phyloP scores from a whole-genome alignment of 2,113 vertebrate genomes.

The Columba livia region DNA sequence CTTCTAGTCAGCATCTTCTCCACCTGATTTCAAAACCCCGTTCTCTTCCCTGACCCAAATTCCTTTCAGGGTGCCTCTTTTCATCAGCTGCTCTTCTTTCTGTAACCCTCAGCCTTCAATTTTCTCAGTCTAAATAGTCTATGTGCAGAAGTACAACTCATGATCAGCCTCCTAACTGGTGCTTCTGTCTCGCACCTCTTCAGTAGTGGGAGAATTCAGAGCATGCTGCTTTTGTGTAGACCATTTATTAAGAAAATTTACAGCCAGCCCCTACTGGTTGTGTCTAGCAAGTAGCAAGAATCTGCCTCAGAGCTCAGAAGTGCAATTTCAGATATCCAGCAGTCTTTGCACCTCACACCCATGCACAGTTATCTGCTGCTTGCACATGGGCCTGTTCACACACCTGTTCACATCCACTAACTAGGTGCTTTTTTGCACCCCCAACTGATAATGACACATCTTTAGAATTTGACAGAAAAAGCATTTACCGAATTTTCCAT shows the following conservation, averaged over 20 bases:
- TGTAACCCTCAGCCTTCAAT: neutral
- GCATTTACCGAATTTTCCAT: neutral
- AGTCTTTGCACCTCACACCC: neutral
- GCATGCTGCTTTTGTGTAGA: neutral
- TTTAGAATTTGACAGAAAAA: neutral
- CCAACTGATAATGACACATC: neutral
- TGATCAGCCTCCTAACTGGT: neutral
- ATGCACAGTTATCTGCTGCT: neutral
- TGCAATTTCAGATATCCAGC: neutral
- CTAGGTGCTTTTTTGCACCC: neutral
- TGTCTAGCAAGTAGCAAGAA: neutral
- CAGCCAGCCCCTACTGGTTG: neutral
- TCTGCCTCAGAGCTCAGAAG: neutral
- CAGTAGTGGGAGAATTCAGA: neutral
- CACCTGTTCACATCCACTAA: neutral
- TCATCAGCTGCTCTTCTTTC: neutral
- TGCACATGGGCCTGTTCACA: neutral
- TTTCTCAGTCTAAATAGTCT: no score
- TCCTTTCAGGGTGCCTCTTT: neutral
- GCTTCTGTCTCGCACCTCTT: neutral
- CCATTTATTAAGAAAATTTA: neutral
- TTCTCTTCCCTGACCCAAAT: neutral
- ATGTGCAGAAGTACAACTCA: neutral
- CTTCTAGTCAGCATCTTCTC: neutral
- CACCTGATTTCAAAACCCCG: neutral